Evolutionary conservation across 1,140 invertebrate genomes (phyloP), one percentile per base, ranked within the genome.

Genomic region (Hylaeus volcanicus): DNA sequence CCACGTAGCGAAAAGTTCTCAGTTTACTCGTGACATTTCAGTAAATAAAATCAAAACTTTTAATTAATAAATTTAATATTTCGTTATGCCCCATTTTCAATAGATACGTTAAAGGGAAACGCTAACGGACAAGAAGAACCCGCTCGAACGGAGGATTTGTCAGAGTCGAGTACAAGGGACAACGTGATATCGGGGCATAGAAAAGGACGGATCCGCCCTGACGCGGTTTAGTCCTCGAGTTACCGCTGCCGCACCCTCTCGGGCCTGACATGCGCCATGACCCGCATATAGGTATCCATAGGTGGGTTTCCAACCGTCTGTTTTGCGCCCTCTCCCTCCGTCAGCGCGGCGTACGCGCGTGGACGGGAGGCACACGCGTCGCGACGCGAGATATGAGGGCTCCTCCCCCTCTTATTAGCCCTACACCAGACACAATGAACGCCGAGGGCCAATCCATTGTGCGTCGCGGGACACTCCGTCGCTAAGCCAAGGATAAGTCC

Each of bases 261-360:
- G n/a, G 73, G 79, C 55, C 79, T 91, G 90, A 90, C 90, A 91
- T 91, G 90, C 89, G 89, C 89, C 88, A 91, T 91, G 89, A 91
- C 89, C 89, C 86, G 87, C 77, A 82, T 81, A 86, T 85, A 90
- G 68, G 73, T 87, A 74, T 68, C 78, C 76, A 69, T 83, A 83
- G 81, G 78, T 81, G 43, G 72, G 43, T 64, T 56, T 63, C 37
- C 51, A 12, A 12, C 48, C 58, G 72, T 39, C 55, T 80, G 41
- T 64, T 45, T 1, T 43, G n/a, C 68, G 45, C 69, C 48, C 75
- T 69, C 55, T 58, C 53, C 41, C 61, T 66, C 56, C 9, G 4
- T 11, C 55, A 48, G 11, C 58, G 43, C 74, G 73, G 74, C 41
- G 56, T 12, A 51, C 26, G 48, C 61, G 64, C 41, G n/a, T 43